Evolutionary conservation across 2,113 vertebrate species (phyloP).

Genomic region (Danionella cerebrum): DNA sequence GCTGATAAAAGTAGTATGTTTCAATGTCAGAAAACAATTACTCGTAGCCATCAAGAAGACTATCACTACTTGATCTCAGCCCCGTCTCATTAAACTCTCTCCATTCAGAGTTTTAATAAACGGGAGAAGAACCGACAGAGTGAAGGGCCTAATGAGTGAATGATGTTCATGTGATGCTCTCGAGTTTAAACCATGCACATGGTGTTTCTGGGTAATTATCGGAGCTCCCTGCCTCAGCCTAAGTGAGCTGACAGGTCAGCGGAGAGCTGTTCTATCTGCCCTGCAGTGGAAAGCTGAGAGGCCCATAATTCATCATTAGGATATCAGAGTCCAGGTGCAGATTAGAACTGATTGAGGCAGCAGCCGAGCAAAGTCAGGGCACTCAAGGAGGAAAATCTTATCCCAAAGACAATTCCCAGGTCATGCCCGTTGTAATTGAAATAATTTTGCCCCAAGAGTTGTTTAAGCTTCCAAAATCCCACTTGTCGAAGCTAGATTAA

Average conservation of each 20-base stretch:
- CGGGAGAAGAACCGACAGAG: background rate
- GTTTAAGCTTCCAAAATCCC: constrained; percentile 96
- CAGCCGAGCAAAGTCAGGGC: constrained; percentile 75
- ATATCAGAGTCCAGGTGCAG: constrained; percentile 96
- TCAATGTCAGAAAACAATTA: constrained; percentile 30
- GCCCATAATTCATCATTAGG: constrained; percentile 98
- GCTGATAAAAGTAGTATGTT: constrained; percentile 27
- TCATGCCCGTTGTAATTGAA: constrained; percentile 89
- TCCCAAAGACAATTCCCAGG: constrained; percentile 91
- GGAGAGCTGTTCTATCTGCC: constrained; percentile 77
- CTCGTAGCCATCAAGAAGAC: background rate
- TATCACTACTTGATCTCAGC: background rate
- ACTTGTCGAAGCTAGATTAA: constrained; percentile 80
- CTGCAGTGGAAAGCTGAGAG: constrained; percentile 76
- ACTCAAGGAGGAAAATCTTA: constrained; percentile 86
- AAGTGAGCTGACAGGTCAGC: constrained; percentile 75
- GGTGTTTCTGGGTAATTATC: constrained; percentile 73
- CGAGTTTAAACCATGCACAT: constrained; percentile 65
- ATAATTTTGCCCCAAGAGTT: constrained; percentile 91
- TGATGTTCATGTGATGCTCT: constrained; percentile 21
- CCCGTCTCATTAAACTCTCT: background rate
- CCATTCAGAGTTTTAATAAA: background rate
- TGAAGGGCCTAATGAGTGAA: constrained; percentile 22
- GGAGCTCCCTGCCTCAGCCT: constrained; percentile 65
- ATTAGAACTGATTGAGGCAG: constrained; percentile 93